A percentile compares a stretch with the other conserved stretches of the same genome.
phyloP scores from a whole-genome alignment of 2,888 invertebrate genomes.

The Uropetala carovei region DNA sequence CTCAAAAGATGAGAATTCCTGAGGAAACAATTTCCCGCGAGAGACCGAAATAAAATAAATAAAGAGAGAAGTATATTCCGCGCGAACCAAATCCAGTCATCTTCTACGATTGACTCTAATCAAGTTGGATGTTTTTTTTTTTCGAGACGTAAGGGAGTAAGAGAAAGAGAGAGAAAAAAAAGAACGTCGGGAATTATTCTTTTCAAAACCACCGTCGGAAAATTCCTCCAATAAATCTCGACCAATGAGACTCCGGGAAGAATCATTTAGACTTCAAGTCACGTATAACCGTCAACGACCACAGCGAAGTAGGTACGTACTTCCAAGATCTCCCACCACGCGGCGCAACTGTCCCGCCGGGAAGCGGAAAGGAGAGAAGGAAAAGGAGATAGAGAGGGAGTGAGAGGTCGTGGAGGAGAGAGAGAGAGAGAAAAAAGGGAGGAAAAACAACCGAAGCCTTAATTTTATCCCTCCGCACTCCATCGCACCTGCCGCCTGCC shows the following conservation, averaged over 20 bases:
- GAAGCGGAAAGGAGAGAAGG: not conserved
- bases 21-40: too few relatives aligned
- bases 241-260: not conserved
- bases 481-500: slow-evolving; percentile 46
- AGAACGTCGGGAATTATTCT: not conserved
- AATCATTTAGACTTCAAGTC: slow-evolving; percentile 48
- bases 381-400: too few relatives aligned
- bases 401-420: not conserved
- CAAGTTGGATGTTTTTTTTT: not conserved
- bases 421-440: not conserved
- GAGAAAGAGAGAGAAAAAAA: not conserved
- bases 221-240: slow-evolving; percentile 49
- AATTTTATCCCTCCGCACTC: slow-evolving; percentile 51
- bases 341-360: slow-evolving; percentile 14
- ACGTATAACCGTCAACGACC: slow-evolving; percentile 47
- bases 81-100: not conserved
- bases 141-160: not conserved
- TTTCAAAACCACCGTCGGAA: not conserved
- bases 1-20: too few relatives aligned
- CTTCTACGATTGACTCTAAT: not conserved
- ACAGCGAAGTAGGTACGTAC: slow-evolving; percentile 29
- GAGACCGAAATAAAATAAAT: too few relatives aligned
- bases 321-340: slow-evolving; percentile 40
- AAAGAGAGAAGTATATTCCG: not conserved
- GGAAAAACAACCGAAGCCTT: slow-evolving; percentile 52